A percentile compares a stretch with the other conserved stretches of the same genome.
Evolutionary conservation across 1,140 invertebrate genomes (phyloP).

Genomic region (Drosophila navojoa): DNA sequence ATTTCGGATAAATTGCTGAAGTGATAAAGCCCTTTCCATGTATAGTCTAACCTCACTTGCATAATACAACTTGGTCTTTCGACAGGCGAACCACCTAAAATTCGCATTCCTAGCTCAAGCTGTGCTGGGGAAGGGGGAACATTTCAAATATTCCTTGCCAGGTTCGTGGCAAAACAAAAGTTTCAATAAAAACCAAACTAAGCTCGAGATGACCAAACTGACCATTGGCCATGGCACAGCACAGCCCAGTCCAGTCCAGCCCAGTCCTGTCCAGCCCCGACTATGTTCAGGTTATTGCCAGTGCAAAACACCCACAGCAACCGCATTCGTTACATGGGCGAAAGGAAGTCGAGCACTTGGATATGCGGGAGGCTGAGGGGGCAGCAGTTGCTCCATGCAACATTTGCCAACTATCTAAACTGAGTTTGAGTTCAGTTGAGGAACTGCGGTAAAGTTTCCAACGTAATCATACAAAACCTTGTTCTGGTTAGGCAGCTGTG

Average conservation of each 20-base stretch:
- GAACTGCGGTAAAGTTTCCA: conserved; percentile 79
- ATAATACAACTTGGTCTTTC: conserved; percentile 19
- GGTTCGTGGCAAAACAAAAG: conserved; percentile 71
- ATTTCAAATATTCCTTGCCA: conserved; percentile 76
- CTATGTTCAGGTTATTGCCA: conserved; percentile 46
- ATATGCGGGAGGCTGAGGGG: neutral
- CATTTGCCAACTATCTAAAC: conserved; percentile 77
- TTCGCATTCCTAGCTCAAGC: too few relatives aligned
- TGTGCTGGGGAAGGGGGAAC: conserved; percentile 8
- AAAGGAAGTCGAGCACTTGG: neutral
- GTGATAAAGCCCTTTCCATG: neutral
- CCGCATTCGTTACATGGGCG: conserved; percentile 68
- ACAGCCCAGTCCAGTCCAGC: conserved; percentile 3
- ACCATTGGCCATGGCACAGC: conserved; percentile 4
- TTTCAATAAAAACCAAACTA: conserved; percentile 77
- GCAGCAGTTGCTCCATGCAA: conserved; percentile 40
- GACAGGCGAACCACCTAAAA: neutral
- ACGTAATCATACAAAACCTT: conserved; percentile 80
- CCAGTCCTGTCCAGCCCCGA: neutral
- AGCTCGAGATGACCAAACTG: conserved; percentile 35
- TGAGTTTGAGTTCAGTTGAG: conserved; percentile 76
- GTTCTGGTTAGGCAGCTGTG: conserved; percentile 59
- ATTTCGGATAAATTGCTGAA: too few relatives aligned
- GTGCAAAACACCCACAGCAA: conserved; percentile 71
- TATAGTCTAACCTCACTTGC: conserved; percentile 17